Conservation (phyloP, 1,140 invertebrate species). For the Aricia agestis region DNA sequence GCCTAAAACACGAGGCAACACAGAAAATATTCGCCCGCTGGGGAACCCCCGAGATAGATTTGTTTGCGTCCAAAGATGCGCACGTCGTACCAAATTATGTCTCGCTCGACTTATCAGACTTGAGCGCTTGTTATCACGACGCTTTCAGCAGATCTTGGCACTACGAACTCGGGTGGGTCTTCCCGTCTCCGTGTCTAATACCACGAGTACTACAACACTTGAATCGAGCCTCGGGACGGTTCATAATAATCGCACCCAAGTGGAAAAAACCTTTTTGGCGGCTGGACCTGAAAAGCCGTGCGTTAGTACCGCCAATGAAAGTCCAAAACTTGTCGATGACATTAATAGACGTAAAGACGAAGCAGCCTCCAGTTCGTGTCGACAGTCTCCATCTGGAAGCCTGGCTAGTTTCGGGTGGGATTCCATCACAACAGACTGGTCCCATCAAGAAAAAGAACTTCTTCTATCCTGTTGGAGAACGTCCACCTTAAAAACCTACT, state of each 20-base stretch:
- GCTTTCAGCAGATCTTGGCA: conserved; percentile 49
- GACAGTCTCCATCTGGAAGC: conserved; percentile 38
- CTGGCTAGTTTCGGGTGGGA: conserved; percentile 43
- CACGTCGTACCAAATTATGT: conserved; percentile 44
- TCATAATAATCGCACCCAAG: conserved; percentile 32
- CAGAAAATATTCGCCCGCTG: conserved; percentile 32
- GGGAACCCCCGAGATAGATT: conserved; percentile 44
- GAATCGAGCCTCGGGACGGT: conserved; percentile 36
- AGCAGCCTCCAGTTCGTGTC: conserved; percentile 30
- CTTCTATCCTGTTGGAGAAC: conserved; percentile 35
- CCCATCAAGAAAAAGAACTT: conserved; percentile 31
- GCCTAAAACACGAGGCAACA: conserved; percentile 28
- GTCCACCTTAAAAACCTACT: conserved; percentile 39
- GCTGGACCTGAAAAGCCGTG: conserved; percentile 28
- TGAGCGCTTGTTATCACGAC: conserved; percentile 40
- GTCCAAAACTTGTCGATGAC: conserved; percentile 28
- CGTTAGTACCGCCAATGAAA: conserved; percentile 26
- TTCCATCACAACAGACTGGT: conserved; percentile 29
- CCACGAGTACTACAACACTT: conserved; percentile 42
- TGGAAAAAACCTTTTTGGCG: conserved; percentile 36
- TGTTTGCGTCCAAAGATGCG: conserved; percentile 40
- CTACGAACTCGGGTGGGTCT: conserved; percentile 45
- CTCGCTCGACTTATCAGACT: conserved; percentile 41
- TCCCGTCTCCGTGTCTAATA: conserved; percentile 42
- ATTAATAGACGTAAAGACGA: conserved; percentile 37